Percentiles rank a stretch among this genome's conserved stretches.
phyloP scores from a whole-genome alignment of 2,888 invertebrate genomes.

The Amphipyra berbera region DNA sequence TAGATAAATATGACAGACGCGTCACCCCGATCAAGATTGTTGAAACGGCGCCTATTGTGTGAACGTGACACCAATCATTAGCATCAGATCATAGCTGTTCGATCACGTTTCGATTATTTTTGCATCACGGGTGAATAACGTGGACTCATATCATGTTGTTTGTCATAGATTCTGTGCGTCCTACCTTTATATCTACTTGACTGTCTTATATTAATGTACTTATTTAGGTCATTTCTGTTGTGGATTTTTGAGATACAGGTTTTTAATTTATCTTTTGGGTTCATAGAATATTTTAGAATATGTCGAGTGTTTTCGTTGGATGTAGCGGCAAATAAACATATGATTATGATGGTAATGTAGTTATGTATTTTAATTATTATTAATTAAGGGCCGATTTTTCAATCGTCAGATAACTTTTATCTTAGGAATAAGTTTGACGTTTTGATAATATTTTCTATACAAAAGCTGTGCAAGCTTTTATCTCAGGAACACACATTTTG shows the following conservation, averaged over 20 bases:
- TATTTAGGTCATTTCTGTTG: constrained; percentile 38
- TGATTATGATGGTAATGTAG: too few relatives aligned
- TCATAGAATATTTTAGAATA: neutral
- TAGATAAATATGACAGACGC: constrained; percentile 54
- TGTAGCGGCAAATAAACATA: too few relatives aligned
- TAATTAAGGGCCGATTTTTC: too few relatives aligned
- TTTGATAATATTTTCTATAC: too few relatives aligned
- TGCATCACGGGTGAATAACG: constrained; percentile 52
- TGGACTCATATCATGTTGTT: constrained; percentile 38
- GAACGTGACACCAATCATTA: constrained; percentile 59
- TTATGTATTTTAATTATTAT: too few relatives aligned
- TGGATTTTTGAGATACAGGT: constrained; percentile 9
- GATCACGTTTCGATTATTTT: constrained; percentile 54
- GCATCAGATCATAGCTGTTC: constrained; percentile 49
- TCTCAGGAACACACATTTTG: too few relatives aligned
- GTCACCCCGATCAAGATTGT: constrained; percentile 55
- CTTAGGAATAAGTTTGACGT: too few relatives aligned
- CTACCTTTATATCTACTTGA: constrained; percentile 22
- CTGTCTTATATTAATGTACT: constrained; percentile 33
- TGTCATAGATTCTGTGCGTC: constrained; percentile 41
- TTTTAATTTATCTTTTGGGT: constrained; percentile 7
- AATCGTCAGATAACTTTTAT: too few relatives aligned
- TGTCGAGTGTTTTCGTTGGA: too few relatives aligned
- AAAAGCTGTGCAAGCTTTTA: too few relatives aligned
- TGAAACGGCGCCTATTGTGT: constrained; percentile 56